Base-by-base conservation (phyloP, 2,888 invertebrate species). In the Tholera decimalis region DNA sequence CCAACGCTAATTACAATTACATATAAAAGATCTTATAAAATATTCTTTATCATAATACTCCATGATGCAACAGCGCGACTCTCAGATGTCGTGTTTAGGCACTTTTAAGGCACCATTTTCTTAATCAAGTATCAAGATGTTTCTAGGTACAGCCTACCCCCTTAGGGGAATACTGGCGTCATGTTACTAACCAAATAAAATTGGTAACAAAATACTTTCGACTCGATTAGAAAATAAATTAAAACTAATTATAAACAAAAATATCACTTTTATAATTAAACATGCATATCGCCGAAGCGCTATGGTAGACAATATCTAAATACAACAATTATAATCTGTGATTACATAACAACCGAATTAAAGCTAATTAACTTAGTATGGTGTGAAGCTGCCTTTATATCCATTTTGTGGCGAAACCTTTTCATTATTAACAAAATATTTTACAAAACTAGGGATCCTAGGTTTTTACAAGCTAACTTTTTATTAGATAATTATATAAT, bases 11-110 rank as follows among this genome's bases (percentile, higher is more conserved):
- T 62, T 71, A 54, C 50, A 60, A 67, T 63, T 18, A 41, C 39
- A 11, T 41, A 44, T 44, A 51, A 73, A 80, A 83, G 83, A 82
- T 68, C 78, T 85, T 85, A 82, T 66, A 72, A 80, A 84, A 82
- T 80, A 75, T 64, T 35, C 22, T 47, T 58, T 72, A 62, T 70
- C 63, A 51, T 88, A 91, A 91, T 92, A 92, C 92, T 92, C 91
- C 91, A 85, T 84, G 56, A 75, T 46, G 87, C 89, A 91, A 90
- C 90, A 33, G 88, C 89, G 85, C 85, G 8, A 54, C 72, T 69
- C 67, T 62, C 58, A 43, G 11, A 56, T 70, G 68, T 20, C 71
- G 78, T 69, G 58, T 80, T 39, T 26, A 86, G 85, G 85, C 87
- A 88, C 86, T 77, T 57, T 11, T 39, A 83, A 87, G 83, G 83